Base-by-base conservation (phyloP, 64 coral and sea anemone genomes). In the Exaiptasia diaphana region DNA sequence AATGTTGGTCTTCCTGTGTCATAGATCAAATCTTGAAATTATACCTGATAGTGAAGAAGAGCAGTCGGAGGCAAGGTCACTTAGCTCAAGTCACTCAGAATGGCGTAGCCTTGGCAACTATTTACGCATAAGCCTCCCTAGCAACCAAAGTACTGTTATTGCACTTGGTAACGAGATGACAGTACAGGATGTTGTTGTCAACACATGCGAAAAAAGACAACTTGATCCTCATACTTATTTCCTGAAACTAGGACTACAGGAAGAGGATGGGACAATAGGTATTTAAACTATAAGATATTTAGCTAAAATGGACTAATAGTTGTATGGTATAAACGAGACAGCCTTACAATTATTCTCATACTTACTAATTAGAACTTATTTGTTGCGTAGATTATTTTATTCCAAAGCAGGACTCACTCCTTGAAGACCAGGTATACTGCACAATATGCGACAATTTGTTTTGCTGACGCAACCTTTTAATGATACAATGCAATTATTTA, bases 81-180 rank as follows among this genome's bases (percentile, higher is more conserved):
- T 88, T 29, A 67, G 80, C 24, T 91, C 88, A 5, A 90, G 83
- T 72, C 86, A 85, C 64, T 85, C 89, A 29, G 89, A 97, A 41
- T 97, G 94, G 94, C 88, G 88, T 52, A 91, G 36, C 72, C 46
- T 99, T 61, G 95, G 95, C n/a, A 89, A 99, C 68, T 99, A 83
- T 34, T 22, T 99, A 49, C 73, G 95, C 15, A 64, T 99, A 22
- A 85, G 79, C 20, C 44, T 99, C 5, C 90, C 90, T 2, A 91
- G 52, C 41, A 88, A 62, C 56, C 84, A 91, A 50, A 93, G 89
- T 50, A 99, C 95, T 12, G 94, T 99, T 3, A 88, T 99, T 9
- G 71, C 85, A 2, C 50, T 92, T 5, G 63, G 82, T 5, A 57
- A 93, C 28, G 85, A 99, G 31, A 99, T 92, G 95, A 89, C 90